Conservation (phyloP, 2,888 invertebrate genomes). For the Agelastica alni region DNA sequence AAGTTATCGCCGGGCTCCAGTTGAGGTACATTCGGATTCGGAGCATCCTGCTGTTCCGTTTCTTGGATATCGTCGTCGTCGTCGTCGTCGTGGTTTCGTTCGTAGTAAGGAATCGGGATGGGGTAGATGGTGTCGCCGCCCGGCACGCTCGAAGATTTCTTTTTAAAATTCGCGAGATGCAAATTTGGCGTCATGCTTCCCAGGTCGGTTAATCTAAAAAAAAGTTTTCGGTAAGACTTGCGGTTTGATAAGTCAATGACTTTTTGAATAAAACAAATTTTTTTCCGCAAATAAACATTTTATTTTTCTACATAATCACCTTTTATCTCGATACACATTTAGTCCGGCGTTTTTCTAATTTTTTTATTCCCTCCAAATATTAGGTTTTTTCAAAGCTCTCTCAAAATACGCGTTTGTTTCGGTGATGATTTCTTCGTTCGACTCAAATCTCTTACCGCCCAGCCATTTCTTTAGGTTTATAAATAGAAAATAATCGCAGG, state of each 20-base stretch:
- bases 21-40: slow-evolving; percentile 56
- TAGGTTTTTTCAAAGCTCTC: too few species aligned
- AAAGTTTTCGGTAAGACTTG: not conserved
- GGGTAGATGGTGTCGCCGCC: slow-evolving; percentile 56
- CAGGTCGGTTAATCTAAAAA: slow-evolving; percentile 72
- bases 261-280: too few species aligned
- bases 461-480: too few species aligned
- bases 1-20: slow-evolving; percentile 70
- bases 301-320: too few species aligned
- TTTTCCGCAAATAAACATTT: too few species aligned
- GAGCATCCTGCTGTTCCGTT: slow-evolving; percentile 41
- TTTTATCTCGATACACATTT: too few species aligned
- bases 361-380: too few species aligned
- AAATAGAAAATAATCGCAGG: too few species aligned
- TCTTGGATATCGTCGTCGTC: slow-evolving; percentile 40
- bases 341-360: too few species aligned
- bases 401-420: too few species aligned
- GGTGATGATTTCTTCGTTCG: too few species aligned
- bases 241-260: not conserved
- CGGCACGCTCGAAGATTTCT: slow-evolving; percentile 64
- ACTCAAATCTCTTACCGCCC: too few species aligned
- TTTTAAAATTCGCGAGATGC: slow-evolving; percentile 57
- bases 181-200: slow-evolving; percentile 66
- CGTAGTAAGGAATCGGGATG: slow-evolving; percentile 49
- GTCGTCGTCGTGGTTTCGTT: slow-evolving; percentile 43